Evolutionary conservation across 2,797 vertebrate genomes (phyloP).

Genomic region (Tragelaphus oryx): DNA sequence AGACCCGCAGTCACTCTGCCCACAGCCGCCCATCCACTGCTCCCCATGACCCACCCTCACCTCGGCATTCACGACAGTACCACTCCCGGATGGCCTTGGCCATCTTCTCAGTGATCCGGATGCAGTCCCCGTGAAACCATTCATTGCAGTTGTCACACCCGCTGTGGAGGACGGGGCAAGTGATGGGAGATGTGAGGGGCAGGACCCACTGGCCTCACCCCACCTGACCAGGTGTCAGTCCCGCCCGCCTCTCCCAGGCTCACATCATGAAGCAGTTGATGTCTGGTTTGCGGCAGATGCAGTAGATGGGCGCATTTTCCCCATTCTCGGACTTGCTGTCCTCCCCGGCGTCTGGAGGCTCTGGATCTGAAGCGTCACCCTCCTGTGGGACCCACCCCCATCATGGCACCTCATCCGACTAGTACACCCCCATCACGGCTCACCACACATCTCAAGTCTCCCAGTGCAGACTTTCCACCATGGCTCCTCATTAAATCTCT

Average conservation of each 20-base stretch:
- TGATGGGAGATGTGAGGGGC: not conserved
- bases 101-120: constrained; percentile 94
- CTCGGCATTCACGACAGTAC: constrained; percentile 92
- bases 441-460: not conserved
- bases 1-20: not conserved
- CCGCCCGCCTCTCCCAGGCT: constrained; percentile 46
- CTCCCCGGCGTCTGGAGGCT: constrained; percentile 81
- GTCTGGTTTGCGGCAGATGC: constrained; percentile 92
- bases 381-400: constrained; percentile 76
- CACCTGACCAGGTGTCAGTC: not conserved
- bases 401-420: no score
- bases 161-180: constrained; percentile 71
- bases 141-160: constrained; percentile 96
- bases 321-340: constrained; percentile 86
- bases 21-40: not conserved
- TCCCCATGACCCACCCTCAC: constrained; percentile 70
- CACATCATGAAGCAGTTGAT: constrained; percentile 99
- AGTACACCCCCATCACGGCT: not conserved
- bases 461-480: not conserved
- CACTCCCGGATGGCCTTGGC: constrained; percentile 94
- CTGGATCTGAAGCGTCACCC: constrained; percentile 88
- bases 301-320: constrained; percentile 89
- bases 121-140: constrained; percentile 96
- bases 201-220: not conserved
- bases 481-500: not conserved